Percentiles rank a stretch among this genome's conserved stretches.
These are phyloP conservation scores for Hipparchia semele DNA, from an alignment of 2,888 invertebrate species.

Conservation along the genomic window DNA sequence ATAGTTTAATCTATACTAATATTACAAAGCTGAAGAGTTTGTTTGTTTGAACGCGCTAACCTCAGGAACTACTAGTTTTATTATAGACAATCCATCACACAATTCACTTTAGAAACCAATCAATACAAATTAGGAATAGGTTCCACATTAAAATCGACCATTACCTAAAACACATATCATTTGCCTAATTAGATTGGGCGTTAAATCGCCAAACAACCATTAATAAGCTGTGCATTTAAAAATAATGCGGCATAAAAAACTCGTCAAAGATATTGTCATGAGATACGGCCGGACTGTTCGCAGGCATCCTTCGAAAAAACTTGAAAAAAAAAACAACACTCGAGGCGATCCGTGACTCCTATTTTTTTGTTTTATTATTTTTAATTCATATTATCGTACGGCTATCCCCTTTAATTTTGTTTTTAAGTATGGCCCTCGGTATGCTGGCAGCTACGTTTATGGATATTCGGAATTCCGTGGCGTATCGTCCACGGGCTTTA, in stretches of 20 bases:
- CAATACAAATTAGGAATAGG: slow-evolving; percentile 52
- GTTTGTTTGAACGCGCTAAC: too few relatives aligned
- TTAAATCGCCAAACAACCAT: slow-evolving; percentile 82
- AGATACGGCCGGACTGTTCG: slow-evolving; percentile 77
- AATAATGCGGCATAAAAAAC: slow-evolving; percentile 81
- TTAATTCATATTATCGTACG: slow-evolving; percentile 83
- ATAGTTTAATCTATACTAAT: too few relatives aligned
- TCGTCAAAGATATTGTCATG: slow-evolving; percentile 83
- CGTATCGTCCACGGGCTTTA: slow-evolving; percentile 70
- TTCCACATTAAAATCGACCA: slow-evolving; percentile 51
- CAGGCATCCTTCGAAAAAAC: slow-evolving; percentile 74
- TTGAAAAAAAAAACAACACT: slow-evolving; percentile 72
- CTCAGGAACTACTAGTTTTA: too few relatives aligned
- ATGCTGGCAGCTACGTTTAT: slow-evolving; percentile 81
- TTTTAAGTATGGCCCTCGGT: slow-evolving; percentile 82
- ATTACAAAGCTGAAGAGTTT: too few relatives aligned
- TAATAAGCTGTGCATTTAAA: slow-evolving; percentile 83
- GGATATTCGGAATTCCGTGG: slow-evolving; percentile 80
- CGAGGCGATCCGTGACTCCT: slow-evolving; percentile 82
- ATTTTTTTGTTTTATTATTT: slow-evolving; percentile 83
- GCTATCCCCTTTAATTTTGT: slow-evolving; percentile 83
- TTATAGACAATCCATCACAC: slow-evolving; percentile 32
- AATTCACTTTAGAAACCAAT: slow-evolving; percentile 65
- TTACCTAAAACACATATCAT: slow-evolving; percentile 78
- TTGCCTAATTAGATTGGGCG: slow-evolving; percentile 83